Percentiles rank a stretch among this genome's conserved stretches.
Conservation (phyloP, 2,888 invertebrate genomes). For the Apamea monoglypha region DNA sequence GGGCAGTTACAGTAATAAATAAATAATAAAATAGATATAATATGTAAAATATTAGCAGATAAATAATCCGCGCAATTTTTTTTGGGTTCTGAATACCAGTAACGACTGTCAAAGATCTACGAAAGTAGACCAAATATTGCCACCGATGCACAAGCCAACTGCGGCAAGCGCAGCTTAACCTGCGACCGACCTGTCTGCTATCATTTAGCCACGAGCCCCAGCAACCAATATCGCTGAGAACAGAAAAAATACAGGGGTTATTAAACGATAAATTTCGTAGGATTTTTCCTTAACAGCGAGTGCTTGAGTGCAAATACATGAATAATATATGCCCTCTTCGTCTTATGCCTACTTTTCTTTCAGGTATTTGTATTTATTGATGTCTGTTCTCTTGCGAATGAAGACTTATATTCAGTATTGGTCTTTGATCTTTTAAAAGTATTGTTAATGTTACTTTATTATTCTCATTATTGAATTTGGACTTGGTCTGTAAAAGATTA, state of each 20-base stretch:
- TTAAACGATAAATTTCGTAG: constrained; percentile 57
- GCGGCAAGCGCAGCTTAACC: too few relatives aligned
- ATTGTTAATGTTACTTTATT: constrained; percentile 6
- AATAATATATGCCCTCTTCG: constrained; percentile 49
- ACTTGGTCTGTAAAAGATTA: too few relatives aligned
- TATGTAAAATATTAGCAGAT: too few relatives aligned
- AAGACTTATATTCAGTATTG: constrained; percentile 12
- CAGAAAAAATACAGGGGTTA: constrained; percentile 48
- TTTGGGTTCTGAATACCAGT: too few relatives aligned
- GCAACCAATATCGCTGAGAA: constrained; percentile 30
- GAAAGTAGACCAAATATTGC: too few relatives aligned
- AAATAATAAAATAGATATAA: too few relatives aligned
- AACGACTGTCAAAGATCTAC: too few relatives aligned
- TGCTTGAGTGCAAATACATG: constrained; percentile 51
- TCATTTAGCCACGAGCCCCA: too few relatives aligned
- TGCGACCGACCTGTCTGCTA: too few relatives aligned
- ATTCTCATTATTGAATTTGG: constrained; percentile 5
- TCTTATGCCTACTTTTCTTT: constrained; percentile 26
- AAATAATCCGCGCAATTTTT: too few relatives aligned
- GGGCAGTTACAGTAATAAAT: too few relatives aligned
- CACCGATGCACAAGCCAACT: too few relatives aligned
- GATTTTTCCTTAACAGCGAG: constrained; percentile 53
- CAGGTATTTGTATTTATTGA: constrained; percentile 45
- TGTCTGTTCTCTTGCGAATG: constrained; percentile 2
- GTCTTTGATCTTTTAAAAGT: constrained; percentile 43